Conservation (phyloP, 1,140 invertebrate species). For the Theocolax elegans region DNA sequence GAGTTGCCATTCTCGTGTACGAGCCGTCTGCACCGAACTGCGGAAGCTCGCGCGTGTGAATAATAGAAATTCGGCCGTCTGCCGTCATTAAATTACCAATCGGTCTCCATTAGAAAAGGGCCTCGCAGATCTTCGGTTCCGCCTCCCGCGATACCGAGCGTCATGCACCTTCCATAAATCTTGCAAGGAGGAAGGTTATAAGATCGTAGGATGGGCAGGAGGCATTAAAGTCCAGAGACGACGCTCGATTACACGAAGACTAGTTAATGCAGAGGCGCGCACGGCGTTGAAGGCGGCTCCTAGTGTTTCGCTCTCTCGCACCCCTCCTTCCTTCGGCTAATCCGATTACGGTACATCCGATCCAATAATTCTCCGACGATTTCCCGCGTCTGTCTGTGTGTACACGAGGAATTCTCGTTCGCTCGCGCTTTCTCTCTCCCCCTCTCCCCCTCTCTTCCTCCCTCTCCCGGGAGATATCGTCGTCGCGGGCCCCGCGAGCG, state of each 20-base stretch:
- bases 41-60: background rate
- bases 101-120: background rate
- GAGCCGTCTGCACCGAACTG: too few species aligned
- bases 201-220: background rate
- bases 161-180: background rate
- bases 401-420: too few species aligned
- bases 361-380: constrained; percentile 33
- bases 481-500: background rate
- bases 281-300: background rate
- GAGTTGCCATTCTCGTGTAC: too few species aligned
- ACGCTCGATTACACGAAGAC: background rate
- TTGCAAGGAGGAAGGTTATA: too few species aligned
- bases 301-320: too few species aligned
- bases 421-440: too few species aligned
- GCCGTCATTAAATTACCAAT: background rate
- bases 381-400: background rate
- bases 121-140: background rate
- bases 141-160: too few species aligned
- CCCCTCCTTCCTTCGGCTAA: too few species aligned
- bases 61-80: constrained; percentile 10
- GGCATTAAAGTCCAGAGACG: background rate
- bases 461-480: too few species aligned
- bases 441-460: too few species aligned
- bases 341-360: constrained; percentile 4
- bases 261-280: background rate